These are phyloP conservation scores for Sitobion miscanthi DNA, from an alignment of 1,140 invertebrate genomes.

Conservation along the genomic window DNA sequence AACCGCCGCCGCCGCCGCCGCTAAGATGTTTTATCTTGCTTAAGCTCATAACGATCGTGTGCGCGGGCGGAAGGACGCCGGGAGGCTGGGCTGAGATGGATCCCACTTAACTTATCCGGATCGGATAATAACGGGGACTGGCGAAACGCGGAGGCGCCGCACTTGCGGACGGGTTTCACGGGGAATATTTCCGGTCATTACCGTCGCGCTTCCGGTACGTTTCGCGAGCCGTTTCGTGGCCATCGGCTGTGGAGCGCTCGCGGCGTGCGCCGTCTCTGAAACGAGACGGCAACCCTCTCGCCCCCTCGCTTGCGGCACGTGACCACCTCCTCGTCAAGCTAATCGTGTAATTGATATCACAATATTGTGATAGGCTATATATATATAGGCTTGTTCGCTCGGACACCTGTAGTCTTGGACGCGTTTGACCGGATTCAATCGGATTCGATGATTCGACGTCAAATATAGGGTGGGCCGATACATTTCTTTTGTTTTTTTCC, in stretches of 20 bases:
- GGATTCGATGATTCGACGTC: not conserved
- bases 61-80: not conserved
- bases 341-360: not conserved
- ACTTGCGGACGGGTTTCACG: not conserved
- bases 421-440: not conserved
- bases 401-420: not conserved
- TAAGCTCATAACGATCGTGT: not conserved
- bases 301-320: not conserved
- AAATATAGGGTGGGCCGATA: not conserved
- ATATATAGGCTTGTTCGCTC: too few relatives aligned
- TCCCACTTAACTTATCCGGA: slow-evolving; percentile 18
- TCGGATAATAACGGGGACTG: not conserved
- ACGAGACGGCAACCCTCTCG: not conserved
- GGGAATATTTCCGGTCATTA: slow-evolving; percentile 30
- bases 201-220: not conserved
- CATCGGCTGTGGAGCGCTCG: not conserved
- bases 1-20: not conserved
- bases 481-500: not conserved
- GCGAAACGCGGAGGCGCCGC: not conserved
- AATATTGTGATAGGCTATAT: not conserved
- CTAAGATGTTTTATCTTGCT: slow-evolving; percentile 31
- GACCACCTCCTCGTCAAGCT: too few relatives aligned
- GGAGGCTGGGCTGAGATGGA: not conserved
- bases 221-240: not conserved
- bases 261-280: not conserved